Base-by-base conservation (phyloP, 2,113 vertebrate genomes). In the Forbesichthys agassizii region DNA sequence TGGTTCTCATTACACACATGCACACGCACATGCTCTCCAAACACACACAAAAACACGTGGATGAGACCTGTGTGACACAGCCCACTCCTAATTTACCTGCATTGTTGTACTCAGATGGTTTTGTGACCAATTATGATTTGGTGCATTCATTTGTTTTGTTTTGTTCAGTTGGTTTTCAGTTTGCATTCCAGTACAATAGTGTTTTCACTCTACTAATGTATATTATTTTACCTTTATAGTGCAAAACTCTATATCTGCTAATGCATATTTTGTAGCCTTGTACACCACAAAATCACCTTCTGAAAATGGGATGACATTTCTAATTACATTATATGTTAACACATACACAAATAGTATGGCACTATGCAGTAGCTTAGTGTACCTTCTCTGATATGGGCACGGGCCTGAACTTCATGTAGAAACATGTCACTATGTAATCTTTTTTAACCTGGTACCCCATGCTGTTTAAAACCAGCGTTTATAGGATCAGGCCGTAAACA, bases 391-490 rank as follows among this genome's bases (percentile, higher is more conserved):
- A 48, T 9, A 14, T 47, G 54, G 13, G 33, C 49, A 47, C 6
- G 47, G 27, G 59, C 46, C 14, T 8, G 60, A 48, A 42, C 33
- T 64, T 33, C 5, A 58, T n/a, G 61, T 66, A 72, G 13, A 48
- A n/a, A 59, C 12, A 27, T 53, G 27, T 55, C 63, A 55, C 75
- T 58, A 58, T 48, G 47, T 18, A 61, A 1, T 51, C 14, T 59
- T 48, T 48, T 47, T 78, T 48, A 57, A 56, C 36, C 14, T 74
- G 69, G 71, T 72, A 84, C 89, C 86, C 77, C 90, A 86, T 87
- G 86, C 84, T 86, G 88, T 89, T 92, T 89, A 85, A 92, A 76
- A 86, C 75, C 57, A 77, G 87, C 85, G 88, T 89, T 92, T 91
- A 91, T 88, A 89, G 80, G 87, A 55, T 77, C 81, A 73, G 81